Evolutionary conservation across 1,140 invertebrate genomes (phyloP).

Genomic region (Bombus impatiens): DNA sequence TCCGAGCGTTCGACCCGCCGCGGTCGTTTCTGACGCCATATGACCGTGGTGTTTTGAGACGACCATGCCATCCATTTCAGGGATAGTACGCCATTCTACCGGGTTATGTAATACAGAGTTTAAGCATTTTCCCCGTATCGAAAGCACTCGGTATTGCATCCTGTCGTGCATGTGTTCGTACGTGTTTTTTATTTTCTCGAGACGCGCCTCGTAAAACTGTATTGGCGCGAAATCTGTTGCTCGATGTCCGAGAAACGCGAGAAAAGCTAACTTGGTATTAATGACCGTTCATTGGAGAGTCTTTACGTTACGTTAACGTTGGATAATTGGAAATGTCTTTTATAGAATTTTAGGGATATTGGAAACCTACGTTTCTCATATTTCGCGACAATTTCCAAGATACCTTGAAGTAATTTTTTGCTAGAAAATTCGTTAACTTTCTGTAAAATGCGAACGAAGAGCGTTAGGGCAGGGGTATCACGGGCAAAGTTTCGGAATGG

Average conservation of each 20-base stretch:
- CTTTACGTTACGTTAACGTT: background rate
- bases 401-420: background rate
- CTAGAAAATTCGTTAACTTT: background rate
- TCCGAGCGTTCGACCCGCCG: constrained; percentile 26
- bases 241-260: background rate
- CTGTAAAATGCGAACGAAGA: background rate
- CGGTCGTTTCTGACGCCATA: constrained; percentile 46
- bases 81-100: constrained; percentile 35
- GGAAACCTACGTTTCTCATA: no score
- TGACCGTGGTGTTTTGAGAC: constrained; percentile 42
- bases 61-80: constrained; percentile 43
- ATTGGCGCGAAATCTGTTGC: background rate
- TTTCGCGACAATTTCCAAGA: background rate
- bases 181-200: constrained; percentile 9
- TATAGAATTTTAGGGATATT: no score
- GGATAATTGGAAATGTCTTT: background rate
- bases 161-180: background rate
- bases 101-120: constrained; percentile 40
- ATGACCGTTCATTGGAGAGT: background rate
- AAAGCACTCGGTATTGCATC: background rate
- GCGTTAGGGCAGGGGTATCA: background rate
- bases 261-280: background rate
- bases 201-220: constrained; percentile 6
- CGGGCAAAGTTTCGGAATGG: background rate
- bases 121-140: constrained; percentile 15